Percentiles rank a stretch among this genome's conserved stretches.
phyloP scores from a whole-genome alignment of 2,113 vertebrate species.

The Ivindomyrus marchei region DNA sequence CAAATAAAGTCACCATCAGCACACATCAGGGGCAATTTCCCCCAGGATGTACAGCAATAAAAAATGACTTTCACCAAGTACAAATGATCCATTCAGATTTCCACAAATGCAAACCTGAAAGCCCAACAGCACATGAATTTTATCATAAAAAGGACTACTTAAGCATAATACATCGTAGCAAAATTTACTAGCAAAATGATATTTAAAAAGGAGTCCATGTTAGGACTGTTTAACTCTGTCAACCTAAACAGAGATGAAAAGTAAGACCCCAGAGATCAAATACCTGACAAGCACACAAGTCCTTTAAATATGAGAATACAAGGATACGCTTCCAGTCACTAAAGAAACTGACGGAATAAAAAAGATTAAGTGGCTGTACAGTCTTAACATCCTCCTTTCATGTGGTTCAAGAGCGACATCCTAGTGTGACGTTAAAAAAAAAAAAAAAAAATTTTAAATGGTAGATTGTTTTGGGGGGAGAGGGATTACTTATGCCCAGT shows the following conservation, averaged over 20 bases:
- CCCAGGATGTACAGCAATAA: background rate
- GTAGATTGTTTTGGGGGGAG: background rate
- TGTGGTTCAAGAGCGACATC: background rate
- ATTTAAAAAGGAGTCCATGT: conserved; percentile 41
- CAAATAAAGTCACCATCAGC: background rate
- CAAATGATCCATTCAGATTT: conserved; percentile 53
- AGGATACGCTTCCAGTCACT: background rate
- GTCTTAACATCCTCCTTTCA: background rate
- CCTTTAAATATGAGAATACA: background rate
- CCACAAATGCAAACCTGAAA: conserved; percentile 26
- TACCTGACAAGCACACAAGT: background rate
- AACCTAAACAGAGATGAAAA: conserved; percentile 18
- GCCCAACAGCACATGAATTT: conserved; percentile 23
- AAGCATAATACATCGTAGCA: conserved; percentile 24
- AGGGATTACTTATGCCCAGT: conserved; percentile 24
- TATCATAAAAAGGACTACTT: conserved; percentile 13
- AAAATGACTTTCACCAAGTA: conserved; percentile 12
- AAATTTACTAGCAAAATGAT: conserved; percentile 20
- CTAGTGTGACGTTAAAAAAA: background rate
- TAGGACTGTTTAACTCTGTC: conserved; percentile 49
- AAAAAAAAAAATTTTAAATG: background rate
- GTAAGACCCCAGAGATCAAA: background rate
- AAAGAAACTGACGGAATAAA: background rate
- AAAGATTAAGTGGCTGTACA: background rate
- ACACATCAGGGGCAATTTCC: background rate